Percentiles rank a stretch among this genome's conserved stretches.
phyloP scores from a whole-genome alignment of 2,113 vertebrate species.

The mouse (Mus musculus) region DNA sequence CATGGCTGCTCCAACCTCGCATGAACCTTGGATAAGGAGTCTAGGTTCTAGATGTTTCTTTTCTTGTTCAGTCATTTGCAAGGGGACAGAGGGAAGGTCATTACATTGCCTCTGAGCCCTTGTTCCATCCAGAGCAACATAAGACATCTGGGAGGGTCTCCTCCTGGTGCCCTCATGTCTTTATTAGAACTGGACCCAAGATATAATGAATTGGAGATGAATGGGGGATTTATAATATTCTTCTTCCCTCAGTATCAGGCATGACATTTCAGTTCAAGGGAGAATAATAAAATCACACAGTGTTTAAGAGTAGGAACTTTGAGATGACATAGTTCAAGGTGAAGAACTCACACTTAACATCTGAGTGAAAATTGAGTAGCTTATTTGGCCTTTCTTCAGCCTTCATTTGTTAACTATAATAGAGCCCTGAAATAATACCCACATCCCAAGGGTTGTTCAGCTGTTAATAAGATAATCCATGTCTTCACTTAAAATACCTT shows the following conservation, averaged over 20 bases:
- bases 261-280: constrained; percentile 29
- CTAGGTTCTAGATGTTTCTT: background rate
- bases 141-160: background rate
- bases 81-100: background rate
- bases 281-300: background rate
- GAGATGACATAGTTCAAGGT: background rate
- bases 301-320: background rate
- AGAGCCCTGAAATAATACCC: background rate
- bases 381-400: constrained; percentile 47
- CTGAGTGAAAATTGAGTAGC: background rate
- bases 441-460: background rate
- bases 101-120: rapidly evolving
- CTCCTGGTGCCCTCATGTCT: background rate
- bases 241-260: background rate
- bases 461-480: background rate
- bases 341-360: background rate
- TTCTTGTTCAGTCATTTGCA: background rate
- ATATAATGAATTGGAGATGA: background rate
- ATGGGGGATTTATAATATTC: background rate
- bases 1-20: background rate
- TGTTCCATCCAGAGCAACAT: background rate
- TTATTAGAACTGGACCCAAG: background rate
- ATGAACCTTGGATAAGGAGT: background rate
- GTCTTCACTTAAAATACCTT: background rate
- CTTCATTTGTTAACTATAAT: background rate